Evolutionary conservation across 2,888 invertebrate genomes (phyloP), one percentile per base, ranked within the genome.

Genomic region (Polymixis lichenea): DNA sequence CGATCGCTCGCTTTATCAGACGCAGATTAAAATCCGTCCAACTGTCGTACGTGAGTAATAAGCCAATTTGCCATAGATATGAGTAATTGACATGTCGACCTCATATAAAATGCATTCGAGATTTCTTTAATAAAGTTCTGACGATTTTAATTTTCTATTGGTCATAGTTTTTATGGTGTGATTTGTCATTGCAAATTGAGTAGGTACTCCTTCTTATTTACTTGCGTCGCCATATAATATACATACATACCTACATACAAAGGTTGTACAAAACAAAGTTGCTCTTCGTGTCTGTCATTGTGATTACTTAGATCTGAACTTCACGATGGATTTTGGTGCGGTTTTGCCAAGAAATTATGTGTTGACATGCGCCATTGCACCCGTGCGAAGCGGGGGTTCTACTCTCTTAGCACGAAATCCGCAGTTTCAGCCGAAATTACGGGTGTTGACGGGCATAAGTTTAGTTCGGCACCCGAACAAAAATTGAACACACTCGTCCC

Each of bases 1-100:
- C 90, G 89, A 91, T 90, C 89, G 89, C 78, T 77, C 91, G 89
- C 89, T 92, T 90, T 89, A 89, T 92, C 92, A 91, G 86, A 82
- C 87, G 89, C 88, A 89, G 91, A 92, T 92, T 91, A 91, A 90
- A 90, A 87, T 87, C 88, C 87, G 86, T 88, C 87, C 82, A 80
- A 77, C 81, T 83, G 88, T 88, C 86, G 79, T 73, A 64, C 38
- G 70, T 86, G 88, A 88, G 83, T 88, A 87, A 88, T 88, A 87
- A 86, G 83, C 79, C 88, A 88, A 88, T 88, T 88, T 88, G 86
- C 89, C 75, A 83, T 66, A 86, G 81, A 80, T 86, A 87, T 88
- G 88, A 88, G 73, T 86, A 85, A 87, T 86, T 87, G 88, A 87
- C 81, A 87, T 68, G 80, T 84, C 86, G 72, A 77, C 68, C 67